Conservation (phyloP, 2,113 vertebrate species). For the Zosterops lateralis region DNA sequence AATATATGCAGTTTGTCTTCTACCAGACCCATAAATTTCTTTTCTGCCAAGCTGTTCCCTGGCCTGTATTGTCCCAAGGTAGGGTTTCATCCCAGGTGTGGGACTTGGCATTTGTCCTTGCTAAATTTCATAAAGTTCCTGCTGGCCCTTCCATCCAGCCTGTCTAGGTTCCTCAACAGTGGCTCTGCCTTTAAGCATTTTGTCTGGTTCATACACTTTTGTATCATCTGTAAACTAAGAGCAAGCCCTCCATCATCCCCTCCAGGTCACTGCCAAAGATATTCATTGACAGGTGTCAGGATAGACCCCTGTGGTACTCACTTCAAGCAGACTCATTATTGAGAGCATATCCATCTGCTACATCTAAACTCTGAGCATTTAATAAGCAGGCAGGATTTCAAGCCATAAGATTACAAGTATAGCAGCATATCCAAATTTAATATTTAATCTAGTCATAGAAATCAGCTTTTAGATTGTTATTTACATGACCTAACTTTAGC, state of each 20-base stretch:
- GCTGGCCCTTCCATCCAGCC: not conserved
- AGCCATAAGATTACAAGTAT: not conserved
- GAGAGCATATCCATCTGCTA: not conserved
- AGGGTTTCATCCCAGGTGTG: not conserved
- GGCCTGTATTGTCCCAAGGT: not conserved
- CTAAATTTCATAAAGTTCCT: not conserved
- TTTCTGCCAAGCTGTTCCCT: not conserved
- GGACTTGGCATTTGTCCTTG: not conserved
- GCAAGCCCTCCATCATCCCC: not conserved
- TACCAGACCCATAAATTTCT: not conserved
- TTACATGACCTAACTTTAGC: not conserved
- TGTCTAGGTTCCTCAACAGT: not conserved
- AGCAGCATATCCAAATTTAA: not conserved
- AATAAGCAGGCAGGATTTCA: not conserved
- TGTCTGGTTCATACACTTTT: not conserved
- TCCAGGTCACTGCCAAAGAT: not conserved
- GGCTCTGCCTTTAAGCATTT: not conserved
- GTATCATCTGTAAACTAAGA: not conserved
- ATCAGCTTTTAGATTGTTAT: not conserved
- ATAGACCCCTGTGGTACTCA: not conserved
- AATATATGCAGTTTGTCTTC: not conserved
- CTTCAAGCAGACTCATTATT: not conserved
- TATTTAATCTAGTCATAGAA: not conserved
- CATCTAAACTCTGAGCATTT: not conserved
- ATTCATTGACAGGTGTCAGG: not conserved